Evolutionary conservation across 2,888 invertebrate genomes (phyloP).

Genomic region (Zygogramma bicolorata): DNA sequence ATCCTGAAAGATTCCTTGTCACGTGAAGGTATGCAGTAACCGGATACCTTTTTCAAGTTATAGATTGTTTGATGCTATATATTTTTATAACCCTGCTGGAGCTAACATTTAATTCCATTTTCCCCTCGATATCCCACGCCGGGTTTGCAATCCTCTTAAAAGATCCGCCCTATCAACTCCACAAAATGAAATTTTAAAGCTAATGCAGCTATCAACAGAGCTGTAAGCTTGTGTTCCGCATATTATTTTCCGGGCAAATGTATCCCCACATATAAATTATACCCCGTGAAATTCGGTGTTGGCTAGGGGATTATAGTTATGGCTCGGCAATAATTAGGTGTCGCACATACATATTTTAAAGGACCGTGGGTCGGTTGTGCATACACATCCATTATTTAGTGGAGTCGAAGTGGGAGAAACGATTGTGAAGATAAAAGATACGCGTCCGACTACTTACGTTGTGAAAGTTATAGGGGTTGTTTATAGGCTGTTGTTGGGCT

Average conservation of each 20-base stretch:
- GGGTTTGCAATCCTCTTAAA: conserved; percentile 12
- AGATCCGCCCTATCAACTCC: conserved; percentile 19
- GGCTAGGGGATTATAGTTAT: conserved; percentile 57
- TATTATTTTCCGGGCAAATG: conserved; percentile 6
- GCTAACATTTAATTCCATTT: conserved; percentile 3
- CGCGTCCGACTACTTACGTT: conserved; percentile 25
- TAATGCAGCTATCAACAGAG: conserved; percentile 15
- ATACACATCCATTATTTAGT: conserved; percentile 41
- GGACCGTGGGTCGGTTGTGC: conserved; percentile 45
- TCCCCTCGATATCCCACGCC: not conserved
- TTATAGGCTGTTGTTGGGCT: conserved; percentile 35
- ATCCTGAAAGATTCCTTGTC: not conserved
- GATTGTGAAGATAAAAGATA: conserved; percentile 34
- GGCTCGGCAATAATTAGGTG: conserved; percentile 58
- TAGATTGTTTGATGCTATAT: not conserved
- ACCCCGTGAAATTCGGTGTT: conserved; percentile 55
- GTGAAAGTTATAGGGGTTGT: conserved; percentile 29
- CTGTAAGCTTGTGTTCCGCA: not conserved
- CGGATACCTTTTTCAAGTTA: not conserved
- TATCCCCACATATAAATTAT: conserved; percentile 42
- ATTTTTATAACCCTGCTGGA: not conserved
- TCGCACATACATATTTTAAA: conserved; percentile 57
- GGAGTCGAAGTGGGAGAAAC: conserved; percentile 4
- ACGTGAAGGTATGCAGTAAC: not conserved
- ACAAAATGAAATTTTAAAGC: conserved; percentile 21